These are phyloP conservation scores for Drosophila kohkoa DNA, from an alignment of 1,140 invertebrate species.

Conservation along the genomic window DNA sequence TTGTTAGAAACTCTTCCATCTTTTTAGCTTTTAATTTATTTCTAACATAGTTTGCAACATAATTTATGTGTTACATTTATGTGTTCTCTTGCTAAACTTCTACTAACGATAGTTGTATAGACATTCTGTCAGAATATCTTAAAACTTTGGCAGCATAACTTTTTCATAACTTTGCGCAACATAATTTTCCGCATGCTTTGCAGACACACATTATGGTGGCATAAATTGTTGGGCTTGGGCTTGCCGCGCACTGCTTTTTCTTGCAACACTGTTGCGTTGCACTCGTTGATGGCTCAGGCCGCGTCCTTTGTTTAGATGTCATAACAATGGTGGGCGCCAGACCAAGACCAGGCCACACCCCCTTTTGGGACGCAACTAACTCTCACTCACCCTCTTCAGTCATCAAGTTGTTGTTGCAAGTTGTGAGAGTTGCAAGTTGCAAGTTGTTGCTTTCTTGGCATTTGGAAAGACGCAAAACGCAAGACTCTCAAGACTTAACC, in stretches of 20 bases:
- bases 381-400: background rate
- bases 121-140: background rate
- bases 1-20: too few relatives aligned
- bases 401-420: background rate
- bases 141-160: background rate
- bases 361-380: too few relatives aligned
- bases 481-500: conserved; percentile 15
- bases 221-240: conserved; percentile 5
- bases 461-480: conserved; percentile 11
- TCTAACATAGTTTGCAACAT: background rate
- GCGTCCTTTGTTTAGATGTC: conserved; percentile 32
- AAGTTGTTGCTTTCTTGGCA: conserved; percentile 34
- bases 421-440: conserved; percentile 8
- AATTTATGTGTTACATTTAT: background rate
- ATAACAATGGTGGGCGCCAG: conserved; percentile 23
- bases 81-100: background rate
- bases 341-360: background rate
- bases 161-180: conserved; percentile 12
- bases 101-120: too few relatives aligned
- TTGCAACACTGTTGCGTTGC: conserved; percentile 24
- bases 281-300: background rate
- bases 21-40: background rate
- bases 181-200: background rate
- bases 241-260: conserved; percentile 5
- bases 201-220: conserved; percentile 1